Percentiles rank a stretch among this genome's conserved stretches.
These are phyloP conservation scores for Dicrurus megarhynchus DNA, from an alignment of 2,113 vertebrate genomes.

Conservation along the genomic window DNA sequence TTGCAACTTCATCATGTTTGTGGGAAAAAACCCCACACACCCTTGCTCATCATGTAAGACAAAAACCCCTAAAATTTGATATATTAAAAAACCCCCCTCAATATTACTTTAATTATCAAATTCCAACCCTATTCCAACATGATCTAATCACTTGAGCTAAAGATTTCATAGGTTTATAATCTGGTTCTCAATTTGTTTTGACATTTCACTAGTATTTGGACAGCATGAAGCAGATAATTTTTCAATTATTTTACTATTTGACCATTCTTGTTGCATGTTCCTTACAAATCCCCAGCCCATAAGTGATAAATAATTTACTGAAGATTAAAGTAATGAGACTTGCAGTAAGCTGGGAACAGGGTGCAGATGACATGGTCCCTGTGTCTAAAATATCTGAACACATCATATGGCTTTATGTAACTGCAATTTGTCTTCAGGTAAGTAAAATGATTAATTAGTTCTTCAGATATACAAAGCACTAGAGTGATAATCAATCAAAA, in stretches of 20 bases:
- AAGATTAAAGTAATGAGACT: not conserved
- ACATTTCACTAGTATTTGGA: not conserved
- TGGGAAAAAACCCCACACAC: rapidly evolving
- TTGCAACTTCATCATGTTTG: not conserved
- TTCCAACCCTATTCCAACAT: not conserved
- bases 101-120: not conserved
- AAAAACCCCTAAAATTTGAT: not conserved
- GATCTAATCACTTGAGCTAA: not conserved
- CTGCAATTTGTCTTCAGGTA: not conserved
- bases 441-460: not conserved
- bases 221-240: not conserved
- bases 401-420: not conserved
- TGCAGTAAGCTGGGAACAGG: not conserved
- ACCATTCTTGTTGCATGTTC: not conserved
- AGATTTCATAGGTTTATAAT: not conserved
- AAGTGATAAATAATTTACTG: not conserved
- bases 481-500: not conserved
- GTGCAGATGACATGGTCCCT: not conserved
- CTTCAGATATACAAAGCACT: not conserved
- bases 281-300: not conserved
- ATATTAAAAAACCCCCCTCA: not conserved
- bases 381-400: not conserved
- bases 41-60: not conserved
- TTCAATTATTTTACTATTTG: not conserved
- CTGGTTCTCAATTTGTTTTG: not conserved